Conservation (phyloP, 1,140 invertebrate genomes). For the Hylaeus anthracinus region DNA sequence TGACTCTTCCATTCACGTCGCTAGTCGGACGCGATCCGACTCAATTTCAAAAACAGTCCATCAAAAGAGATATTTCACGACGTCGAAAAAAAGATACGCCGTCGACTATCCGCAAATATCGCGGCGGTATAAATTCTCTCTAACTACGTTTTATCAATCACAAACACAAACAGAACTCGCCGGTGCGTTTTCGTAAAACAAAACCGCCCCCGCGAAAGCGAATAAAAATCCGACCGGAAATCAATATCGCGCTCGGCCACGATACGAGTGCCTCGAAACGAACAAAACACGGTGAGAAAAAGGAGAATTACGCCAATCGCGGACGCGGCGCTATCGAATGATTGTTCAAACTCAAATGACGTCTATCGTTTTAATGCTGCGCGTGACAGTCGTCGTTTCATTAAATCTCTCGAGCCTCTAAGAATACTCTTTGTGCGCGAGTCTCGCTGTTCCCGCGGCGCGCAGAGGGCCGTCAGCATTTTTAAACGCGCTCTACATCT, state of each 20-base stretch:
- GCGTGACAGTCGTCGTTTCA: slow-evolving; percentile 6
- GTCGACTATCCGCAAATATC: neutral
- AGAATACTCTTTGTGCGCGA: neutral
- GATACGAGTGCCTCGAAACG: slow-evolving; percentile 26
- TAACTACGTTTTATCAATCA: slow-evolving; percentile 37
- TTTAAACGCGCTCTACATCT: slow-evolving; percentile 18
- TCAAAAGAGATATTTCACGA: neutral
- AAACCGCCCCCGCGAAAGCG: slow-evolving; percentile 5
- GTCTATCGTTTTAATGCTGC: neutral
- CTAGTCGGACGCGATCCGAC: neutral
- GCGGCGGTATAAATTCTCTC: slow-evolving; percentile 1
- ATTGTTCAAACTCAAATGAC: slow-evolving; percentile 18
- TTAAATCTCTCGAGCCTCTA: neutral
- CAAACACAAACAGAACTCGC: slow-evolving; percentile 13
- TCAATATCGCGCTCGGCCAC: slow-evolving; percentile 28
- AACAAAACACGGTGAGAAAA: neutral
- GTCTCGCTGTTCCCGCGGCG: neutral
- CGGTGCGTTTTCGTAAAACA: slow-evolving; percentile 8
- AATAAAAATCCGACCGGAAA: slow-evolving; percentile 45
- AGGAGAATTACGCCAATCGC: neutral
- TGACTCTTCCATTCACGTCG: no score
- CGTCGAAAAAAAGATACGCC: neutral
- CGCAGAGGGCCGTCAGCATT: neutral
- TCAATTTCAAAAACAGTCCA: no score
- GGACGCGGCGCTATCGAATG: neutral